Evolutionary conservation across 2,888 invertebrate genomes (phyloP), one percentile per base, ranked within the genome.

Genomic region (Amphipyra tragopoginis): DNA sequence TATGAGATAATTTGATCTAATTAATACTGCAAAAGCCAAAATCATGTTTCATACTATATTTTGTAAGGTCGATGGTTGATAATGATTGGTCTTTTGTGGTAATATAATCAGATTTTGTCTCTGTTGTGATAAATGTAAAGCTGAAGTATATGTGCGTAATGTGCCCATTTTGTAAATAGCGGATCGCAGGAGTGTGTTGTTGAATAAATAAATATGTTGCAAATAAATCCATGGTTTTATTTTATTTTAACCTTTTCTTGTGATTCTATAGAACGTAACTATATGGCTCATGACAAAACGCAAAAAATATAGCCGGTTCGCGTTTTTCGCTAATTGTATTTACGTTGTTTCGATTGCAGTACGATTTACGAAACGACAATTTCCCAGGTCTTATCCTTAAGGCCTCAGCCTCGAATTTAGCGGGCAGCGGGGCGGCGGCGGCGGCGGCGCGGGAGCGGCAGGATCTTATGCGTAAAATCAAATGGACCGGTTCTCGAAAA

Each of bases 121-220:
- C 43, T 60, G 34, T 49, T 56, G 42, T 54, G 55, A 29, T 38
- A 43, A 42, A 13, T 26, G 26, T 34, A 11, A 40, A 58, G 36
- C 39, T 51, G 33, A 53, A 51, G 50, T 54, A 53, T 65, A 40
- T 42, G 57, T 77, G 75, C 61, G 65, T 69, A 59, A 57, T 65
- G 60, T 67, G 72, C 75, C 81, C 74, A 77, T 72, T 60, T 69
- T 82, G 80, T 81, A 79, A 80, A 80, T 81, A 82, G 50, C 50
- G 63, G 47, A 66, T 59, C 42, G 54, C 57, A 50, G 65, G 62
- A 72, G 56, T 66, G 72, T 77, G 74, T 83, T 82, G 72, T 71
- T 68, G 69, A 72, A 77, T 70, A 56, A 73, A 57, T 57, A 75
- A 82, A 78, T 65, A 81, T 74, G 77, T 78, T 80, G 72, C 57